Conservation (phyloP, 2,113 vertebrate species). For the Dromaius novaehollandiae region DNA sequence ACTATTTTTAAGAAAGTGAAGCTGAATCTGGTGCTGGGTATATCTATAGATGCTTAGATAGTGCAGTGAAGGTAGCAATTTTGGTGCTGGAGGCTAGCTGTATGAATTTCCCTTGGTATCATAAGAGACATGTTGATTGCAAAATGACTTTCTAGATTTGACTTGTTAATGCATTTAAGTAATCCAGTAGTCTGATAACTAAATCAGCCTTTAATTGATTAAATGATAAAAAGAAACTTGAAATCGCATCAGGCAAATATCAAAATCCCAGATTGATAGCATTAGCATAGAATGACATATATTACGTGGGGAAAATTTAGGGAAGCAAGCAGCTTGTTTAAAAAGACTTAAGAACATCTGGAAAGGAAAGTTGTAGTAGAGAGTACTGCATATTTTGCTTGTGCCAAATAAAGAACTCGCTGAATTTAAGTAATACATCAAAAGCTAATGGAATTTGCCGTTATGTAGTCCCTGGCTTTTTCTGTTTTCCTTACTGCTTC, state of each 20-base stretch:
- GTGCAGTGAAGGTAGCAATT: neutral
- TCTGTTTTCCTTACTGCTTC: neutral
- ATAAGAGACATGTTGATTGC: neutral
- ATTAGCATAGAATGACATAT: neutral
- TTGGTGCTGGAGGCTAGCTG: neutral
- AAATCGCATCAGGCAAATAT: neutral
- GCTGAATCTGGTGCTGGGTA: neutral
- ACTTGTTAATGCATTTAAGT: neutral
- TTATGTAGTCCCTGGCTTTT: rapidly evolving
- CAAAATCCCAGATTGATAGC: neutral
- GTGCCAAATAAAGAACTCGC: neutral
- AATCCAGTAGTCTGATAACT: neutral
- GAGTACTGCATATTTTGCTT: neutral
- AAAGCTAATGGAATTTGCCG: neutral
- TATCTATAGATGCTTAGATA: neutral
- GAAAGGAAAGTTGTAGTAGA: neutral
- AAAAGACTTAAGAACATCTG: neutral
- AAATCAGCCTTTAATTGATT: neutral
- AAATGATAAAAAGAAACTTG: neutral
- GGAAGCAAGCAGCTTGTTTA: neutral
- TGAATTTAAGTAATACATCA: neutral
- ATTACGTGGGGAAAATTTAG: neutral
- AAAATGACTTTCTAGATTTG: neutral
- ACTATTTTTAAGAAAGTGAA: neutral
- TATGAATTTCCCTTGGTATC: neutral